Percentiles rank a stretch among this genome's conserved stretches.
phyloP scores from a whole-genome alignment of 2,888 invertebrate genomes.

The Epinotia brunnichana region DNA sequence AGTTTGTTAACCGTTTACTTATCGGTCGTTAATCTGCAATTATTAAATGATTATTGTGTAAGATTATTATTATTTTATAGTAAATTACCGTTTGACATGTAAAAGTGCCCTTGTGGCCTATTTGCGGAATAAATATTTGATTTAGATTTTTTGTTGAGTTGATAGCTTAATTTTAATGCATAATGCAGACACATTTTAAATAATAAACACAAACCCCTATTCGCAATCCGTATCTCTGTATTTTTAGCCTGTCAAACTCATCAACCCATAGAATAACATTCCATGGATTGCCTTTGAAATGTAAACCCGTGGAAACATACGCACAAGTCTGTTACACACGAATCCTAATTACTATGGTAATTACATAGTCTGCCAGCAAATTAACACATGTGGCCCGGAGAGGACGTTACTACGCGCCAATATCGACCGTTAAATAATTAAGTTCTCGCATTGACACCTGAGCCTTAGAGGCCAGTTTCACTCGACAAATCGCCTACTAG shows the following conservation, averaged over 20 bases:
- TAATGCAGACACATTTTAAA: no score
- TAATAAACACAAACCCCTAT: no score
- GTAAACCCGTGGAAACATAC: background rate
- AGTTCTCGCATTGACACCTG: slow-evolving; percentile 4
- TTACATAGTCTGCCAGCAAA: slow-evolving; percentile 12
- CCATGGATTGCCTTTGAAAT: slow-evolving; percentile 18
- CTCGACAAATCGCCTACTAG: background rate
- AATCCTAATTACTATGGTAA: slow-evolving; percentile 13
- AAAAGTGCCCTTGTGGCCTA: no score
- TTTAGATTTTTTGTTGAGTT: no score
- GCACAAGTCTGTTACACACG: background rate
- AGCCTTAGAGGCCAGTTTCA: background rate
- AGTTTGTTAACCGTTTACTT: no score
- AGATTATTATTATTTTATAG: no score
- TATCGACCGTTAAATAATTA: slow-evolving; percentile 17
- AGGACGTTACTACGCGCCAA: background rate
- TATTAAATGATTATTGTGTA: no score
- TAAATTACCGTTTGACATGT: no score
- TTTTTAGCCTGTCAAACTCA: background rate
- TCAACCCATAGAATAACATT: slow-evolving; percentile 13
- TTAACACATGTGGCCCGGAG: slow-evolving; percentile 13
- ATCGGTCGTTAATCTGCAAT: no score
- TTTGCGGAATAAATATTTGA: no score
- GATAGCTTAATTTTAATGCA: no score
- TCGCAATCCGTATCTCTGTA: background rate